Base-by-base conservation (phyloP, 2,888 invertebrate species). In the Coleophora deauratella region DNA sequence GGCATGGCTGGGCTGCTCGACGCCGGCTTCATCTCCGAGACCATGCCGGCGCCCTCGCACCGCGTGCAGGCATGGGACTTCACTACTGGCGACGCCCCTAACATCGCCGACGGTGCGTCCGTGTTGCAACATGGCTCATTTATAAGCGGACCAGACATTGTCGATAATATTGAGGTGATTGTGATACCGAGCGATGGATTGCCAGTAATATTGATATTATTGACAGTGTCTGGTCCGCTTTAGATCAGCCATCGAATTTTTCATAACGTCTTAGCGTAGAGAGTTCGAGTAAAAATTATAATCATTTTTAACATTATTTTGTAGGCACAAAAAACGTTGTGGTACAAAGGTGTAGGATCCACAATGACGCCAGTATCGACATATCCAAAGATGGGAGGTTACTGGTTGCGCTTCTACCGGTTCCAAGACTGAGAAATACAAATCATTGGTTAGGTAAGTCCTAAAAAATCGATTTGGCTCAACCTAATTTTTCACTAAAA, bases 41-140 rank as follows among this genome's bases (percentile, higher is more conserved):
- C 88, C 3, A 82, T 90, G 35, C 88, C 90, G 27, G 88, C 90
- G 35, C 89, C 91, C 34, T 91, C 91, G 54, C 93, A 94, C 73
- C 86, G 95, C 50, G 92, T 95, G 54, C 95, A 95, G 76, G 91
- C 90, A 34, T 95, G 95, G 95, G 92, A 94, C 79, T 93, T 95
- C 72, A 89, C 90, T 3, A 84, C 88, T 35, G 89, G 89, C 46
- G 76, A 84, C 53, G 89, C 94, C 47, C 94, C 94, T 0, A 90
- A 92, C 58, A 91, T 94, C 47, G 88, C 88, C 33, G 89, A 93
- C 64, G 86, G 94, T 94, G 70, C 81, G 89, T 82, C 31, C 9
- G 3, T 21, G 7, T 15, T 33, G 6, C 21, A 6, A 21, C 21
- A 6, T 21, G 21, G 3, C 21, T 21, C 3, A 21, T 6, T 21